Evolutionary conservation across 2,797 vertebrate genomes (phyloP).

Genomic region (Cynopterus sphinx): DNA sequence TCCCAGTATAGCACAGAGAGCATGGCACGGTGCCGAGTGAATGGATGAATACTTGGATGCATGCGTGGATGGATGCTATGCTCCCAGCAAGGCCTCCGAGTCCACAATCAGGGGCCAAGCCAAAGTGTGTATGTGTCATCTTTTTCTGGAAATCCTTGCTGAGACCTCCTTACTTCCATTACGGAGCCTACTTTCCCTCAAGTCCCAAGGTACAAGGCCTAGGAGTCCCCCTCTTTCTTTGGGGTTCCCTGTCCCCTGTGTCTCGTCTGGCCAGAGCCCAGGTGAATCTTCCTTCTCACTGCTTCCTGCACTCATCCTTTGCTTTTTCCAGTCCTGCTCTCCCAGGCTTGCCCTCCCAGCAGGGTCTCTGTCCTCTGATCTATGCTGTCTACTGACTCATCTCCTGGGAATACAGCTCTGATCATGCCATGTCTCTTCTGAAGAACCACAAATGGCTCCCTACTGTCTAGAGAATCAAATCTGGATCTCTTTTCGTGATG

Average conservation of each 20-base stretch:
- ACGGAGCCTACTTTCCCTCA: background rate
- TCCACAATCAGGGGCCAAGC: no score
- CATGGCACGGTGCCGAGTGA: background rate
- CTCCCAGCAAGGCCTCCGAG: background rate
- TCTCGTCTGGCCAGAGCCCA: background rate
- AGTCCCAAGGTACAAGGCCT: background rate
- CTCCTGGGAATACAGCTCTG: background rate
- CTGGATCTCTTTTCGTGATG: background rate
- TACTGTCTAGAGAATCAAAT: background rate
- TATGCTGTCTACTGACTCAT: background rate
- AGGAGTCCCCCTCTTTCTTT: background rate
- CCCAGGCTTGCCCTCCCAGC: background rate
- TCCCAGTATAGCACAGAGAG: background rate
- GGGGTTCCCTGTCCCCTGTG: background rate
- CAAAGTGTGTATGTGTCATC: background rate
- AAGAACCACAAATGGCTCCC: background rate
- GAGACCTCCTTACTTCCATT: background rate
- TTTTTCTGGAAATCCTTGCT: background rate
- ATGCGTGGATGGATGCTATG: background rate
- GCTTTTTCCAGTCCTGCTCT: background rate
- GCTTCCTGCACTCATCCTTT: background rate
- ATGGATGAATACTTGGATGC: background rate
- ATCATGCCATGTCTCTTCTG: background rate
- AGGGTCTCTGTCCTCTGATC: background rate
- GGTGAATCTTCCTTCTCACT: background rate